These are phyloP conservation scores for Tachysurus fulvidraco DNA, from an alignment of 2,113 vertebrate genomes.

Conservation along the genomic window DNA sequence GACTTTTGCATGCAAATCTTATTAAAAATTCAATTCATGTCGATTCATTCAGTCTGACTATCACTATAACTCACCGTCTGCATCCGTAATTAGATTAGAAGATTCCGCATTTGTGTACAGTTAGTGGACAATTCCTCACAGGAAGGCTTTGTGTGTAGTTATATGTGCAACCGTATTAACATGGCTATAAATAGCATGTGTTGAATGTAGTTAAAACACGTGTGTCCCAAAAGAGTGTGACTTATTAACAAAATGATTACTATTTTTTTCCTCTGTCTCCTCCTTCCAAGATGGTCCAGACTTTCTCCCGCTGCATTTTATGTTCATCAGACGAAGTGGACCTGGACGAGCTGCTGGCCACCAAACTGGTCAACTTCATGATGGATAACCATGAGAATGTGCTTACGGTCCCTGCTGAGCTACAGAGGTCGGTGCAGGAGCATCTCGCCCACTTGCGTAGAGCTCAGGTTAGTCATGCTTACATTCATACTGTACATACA, in stretches of 20 bases:
- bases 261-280: neutral
- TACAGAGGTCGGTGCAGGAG: slow-evolving; percentile 79
- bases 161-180: no score
- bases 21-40: neutral
- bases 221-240: neutral
- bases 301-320: slow-evolving; percentile 83
- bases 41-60: neutral
- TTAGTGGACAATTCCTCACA: no score
- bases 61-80: neutral
- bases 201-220: neutral
- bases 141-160: no score
- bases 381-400: slow-evolving; percentile 82
- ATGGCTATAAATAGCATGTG: no score
- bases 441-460: slow-evolving; percentile 75
- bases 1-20: neutral
- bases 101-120: neutral
- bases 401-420: slow-evolving; percentile 71
- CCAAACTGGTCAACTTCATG: slow-evolving; percentile 82
- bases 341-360: slow-evolving; percentile 83
- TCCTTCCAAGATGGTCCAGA: slow-evolving; percentile 77
- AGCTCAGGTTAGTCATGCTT: slow-evolving; percentile 73
- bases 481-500: neutral
- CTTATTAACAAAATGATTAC: neutral
- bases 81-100: neutral
- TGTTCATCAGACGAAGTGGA: slow-evolving; percentile 84